Conservation (phyloP, 1,140 invertebrate genomes). For the Helicoverpa zea region DNA sequence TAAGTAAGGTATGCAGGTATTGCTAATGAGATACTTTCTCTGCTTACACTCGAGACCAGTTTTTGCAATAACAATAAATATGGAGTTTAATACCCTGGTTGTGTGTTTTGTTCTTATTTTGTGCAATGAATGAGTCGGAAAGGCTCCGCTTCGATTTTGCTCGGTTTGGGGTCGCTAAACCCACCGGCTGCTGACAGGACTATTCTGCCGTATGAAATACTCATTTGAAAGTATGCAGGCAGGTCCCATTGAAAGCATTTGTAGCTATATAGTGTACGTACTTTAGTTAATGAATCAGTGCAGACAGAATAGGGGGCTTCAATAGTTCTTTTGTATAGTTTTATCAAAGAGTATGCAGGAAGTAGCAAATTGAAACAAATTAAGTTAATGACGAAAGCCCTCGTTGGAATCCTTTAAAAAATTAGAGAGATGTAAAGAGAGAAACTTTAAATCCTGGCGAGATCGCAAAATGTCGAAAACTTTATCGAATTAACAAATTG, state of each 20-base stretch:
- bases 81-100: slow-evolving; percentile 42
- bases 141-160: slow-evolving; percentile 51
- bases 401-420: neutral
- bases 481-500: neutral
- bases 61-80: slow-evolving; percentile 49
- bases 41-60: slow-evolving; percentile 40
- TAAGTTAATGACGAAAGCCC: neutral
- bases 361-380: neutral
- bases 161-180: slow-evolving; percentile 45
- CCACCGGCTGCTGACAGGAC: neutral
- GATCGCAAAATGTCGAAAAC: slow-evolving; percentile 1
- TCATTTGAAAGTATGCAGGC: slow-evolving; percentile 11
- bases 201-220: slow-evolving; percentile 14
- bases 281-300: slow-evolving; percentile 3
- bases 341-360: neutral
- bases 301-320: neutral
- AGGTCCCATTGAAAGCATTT: slow-evolving; percentile 3
- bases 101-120: slow-evolving; percentile 42
- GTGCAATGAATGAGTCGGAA: slow-evolving; percentile 53
- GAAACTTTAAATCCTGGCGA: neutral
- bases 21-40: slow-evolving; percentile 41
- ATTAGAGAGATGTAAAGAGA: neutral
- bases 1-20: slow-evolving; percentile 1
- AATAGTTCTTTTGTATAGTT: slow-evolving; percentile 10
- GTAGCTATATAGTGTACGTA: neutral